phyloP scores from a whole-genome alignment of 92 coral and sea anemone genomes.

The Phenganax subtilis region DNA sequence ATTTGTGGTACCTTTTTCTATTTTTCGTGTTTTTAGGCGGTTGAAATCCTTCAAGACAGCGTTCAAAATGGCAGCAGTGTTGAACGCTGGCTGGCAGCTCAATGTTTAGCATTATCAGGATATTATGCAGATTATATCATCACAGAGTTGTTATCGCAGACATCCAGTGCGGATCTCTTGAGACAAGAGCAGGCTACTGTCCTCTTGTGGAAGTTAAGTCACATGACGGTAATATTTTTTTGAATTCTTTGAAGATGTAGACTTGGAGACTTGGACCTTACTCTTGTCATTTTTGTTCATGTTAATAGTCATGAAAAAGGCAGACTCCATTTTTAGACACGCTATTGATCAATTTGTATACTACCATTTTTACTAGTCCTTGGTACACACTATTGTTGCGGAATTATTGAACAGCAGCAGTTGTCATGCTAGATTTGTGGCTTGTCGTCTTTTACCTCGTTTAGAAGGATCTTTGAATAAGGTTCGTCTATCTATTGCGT shows the following conservation, averaged over 20 bases:
- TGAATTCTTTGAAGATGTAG: not conserved
- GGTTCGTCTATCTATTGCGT: conserved; percentile 36
- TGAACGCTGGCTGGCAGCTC: conserved; percentile 96
- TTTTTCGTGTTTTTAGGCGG: conserved; percentile 51
- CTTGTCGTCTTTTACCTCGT: conserved; percentile 86
- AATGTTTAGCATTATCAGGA: conserved; percentile 78
- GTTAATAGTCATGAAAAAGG: too few species aligned
- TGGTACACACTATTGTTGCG: conserved; percentile 89
- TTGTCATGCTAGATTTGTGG: conserved; percentile 84
- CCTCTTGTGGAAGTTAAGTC: conserved; percentile 76
- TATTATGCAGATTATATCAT: conserved; percentile 67
- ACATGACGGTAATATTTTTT: conserved; percentile 57
- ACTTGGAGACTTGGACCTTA: not conserved
- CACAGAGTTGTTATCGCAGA: conserved; percentile 71
- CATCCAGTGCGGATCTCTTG: conserved; percentile 71
- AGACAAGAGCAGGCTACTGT: conserved; percentile 79
- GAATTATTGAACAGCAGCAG: conserved; percentile 92
- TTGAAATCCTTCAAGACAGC: conserved; percentile 64
- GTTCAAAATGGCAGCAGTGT: conserved; percentile 87
- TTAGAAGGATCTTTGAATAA: conserved; percentile 79
- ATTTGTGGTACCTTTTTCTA: not conserved
- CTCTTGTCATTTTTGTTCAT: too few species aligned
- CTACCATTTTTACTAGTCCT: conserved; percentile 50
- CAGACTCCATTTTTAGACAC: too few species aligned
- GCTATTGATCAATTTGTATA: too few species aligned